Evolutionary conservation across 2,797 vertebrate genomes (phyloP).

Genomic region (Naso thynnoides): DNA sequence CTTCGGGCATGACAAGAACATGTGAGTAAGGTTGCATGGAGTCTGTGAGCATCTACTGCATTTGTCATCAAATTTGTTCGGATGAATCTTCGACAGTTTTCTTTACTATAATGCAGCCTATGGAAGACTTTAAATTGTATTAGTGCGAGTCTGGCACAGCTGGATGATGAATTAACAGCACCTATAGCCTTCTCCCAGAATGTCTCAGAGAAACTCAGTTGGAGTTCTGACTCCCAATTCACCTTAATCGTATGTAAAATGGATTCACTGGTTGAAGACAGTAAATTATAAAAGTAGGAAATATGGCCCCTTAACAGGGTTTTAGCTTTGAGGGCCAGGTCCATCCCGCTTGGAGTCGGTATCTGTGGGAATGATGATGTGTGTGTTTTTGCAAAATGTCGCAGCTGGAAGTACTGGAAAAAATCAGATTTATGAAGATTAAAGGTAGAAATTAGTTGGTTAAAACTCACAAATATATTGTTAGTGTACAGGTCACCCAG

Average conservation of each 20-base stretch:
- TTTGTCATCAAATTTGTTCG: not conserved
- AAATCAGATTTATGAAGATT: not conserved
- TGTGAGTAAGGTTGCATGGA: not conserved
- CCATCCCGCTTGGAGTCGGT: not conserved
- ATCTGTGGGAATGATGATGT: not conserved
- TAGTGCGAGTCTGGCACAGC: not conserved
- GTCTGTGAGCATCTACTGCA: not conserved
- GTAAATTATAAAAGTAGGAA: not conserved
- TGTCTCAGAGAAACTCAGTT: not conserved
- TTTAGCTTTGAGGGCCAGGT: not conserved
- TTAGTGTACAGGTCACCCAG: not conserved
- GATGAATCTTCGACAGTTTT: not conserved
- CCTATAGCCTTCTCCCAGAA: not conserved
- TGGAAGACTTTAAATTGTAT: constrained; percentile 2
- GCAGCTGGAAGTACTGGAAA: constrained; percentile 2
- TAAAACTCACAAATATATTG: not conserved
- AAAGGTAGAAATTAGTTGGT: not conserved
- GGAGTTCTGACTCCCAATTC: not conserved
- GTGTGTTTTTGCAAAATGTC: not conserved
- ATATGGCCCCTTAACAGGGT: not conserved
- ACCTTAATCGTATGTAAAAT: not conserved
- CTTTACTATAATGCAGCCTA: not conserved
- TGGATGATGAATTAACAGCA: not conserved
- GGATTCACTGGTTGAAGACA: not conserved
- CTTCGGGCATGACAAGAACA: not conserved